Conservation (phyloP, 1,140 invertebrate species). For the Notospermus geniculatus region DNA sequence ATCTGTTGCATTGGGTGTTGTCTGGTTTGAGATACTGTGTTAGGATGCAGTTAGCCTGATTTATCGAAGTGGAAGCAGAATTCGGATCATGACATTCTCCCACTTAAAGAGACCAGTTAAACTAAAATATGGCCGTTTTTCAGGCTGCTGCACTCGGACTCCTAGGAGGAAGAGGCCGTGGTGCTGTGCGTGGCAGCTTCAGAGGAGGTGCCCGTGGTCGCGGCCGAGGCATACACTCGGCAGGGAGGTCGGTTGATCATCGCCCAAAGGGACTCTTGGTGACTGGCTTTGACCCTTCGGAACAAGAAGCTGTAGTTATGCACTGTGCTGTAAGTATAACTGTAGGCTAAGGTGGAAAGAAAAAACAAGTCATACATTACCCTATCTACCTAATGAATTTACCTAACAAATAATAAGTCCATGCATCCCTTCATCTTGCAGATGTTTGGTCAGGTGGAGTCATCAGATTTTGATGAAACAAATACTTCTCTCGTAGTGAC, state of each 20-base stretch:
- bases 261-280: conserved; percentile 75
- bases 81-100: not conserved
- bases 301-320: conserved; percentile 67
- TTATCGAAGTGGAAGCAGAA: not conserved
- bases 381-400: not conserved
- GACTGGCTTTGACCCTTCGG: conserved; percentile 72
- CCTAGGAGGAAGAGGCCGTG: conserved; percentile 24
- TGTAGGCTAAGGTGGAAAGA: not conserved
- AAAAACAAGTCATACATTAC: too few species aligned
- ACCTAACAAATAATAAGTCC: conserved; percentile 13
- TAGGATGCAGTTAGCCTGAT: too few species aligned
- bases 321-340: conserved; percentile 69
- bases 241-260: conserved; percentile 69
- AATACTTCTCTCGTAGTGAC: conserved; percentile 69
- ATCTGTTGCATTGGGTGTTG: too few species aligned
- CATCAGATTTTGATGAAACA: conserved; percentile 66
- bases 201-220: conserved; percentile 15
- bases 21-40: too few species aligned
- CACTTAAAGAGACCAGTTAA: not conserved
- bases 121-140: conserved; percentile 1
- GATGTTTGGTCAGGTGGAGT: conserved; percentile 72
- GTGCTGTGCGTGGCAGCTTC: not conserved
- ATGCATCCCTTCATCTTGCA: conserved; percentile 44
- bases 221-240: conserved; percentile 15
- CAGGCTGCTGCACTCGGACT: conserved; percentile 48